Conservation (phyloP, 2,113 vertebrate genomes). For the Sardina pilchardus region DNA sequence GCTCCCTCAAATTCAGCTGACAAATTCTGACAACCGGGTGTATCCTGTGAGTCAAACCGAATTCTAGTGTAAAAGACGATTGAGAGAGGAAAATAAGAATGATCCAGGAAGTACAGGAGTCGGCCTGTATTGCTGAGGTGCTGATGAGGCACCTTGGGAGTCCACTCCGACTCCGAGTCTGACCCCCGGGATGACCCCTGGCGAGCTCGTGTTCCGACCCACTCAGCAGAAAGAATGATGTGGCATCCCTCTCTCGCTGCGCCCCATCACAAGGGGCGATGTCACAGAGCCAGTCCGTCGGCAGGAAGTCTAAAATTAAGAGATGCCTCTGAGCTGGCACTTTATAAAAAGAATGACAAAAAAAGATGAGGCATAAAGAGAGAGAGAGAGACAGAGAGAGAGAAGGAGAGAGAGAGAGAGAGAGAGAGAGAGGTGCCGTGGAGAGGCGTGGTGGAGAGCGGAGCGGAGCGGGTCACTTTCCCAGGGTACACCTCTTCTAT, state of each 20-base stretch:
- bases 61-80: not conserved
- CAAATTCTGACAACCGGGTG: too few relatives aligned
- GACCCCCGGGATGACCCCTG: not conserved
- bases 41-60: not conserved
- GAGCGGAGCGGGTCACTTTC: constrained; percentile 51
- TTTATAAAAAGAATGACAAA: constrained; percentile 10
- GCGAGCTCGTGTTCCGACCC: not conserved
- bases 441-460: constrained; percentile 23
- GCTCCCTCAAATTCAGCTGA: too few relatives aligned
- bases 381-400: not conserved
- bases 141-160: not conserved
- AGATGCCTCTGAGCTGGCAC: constrained; percentile 8
- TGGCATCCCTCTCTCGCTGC: not conserved
- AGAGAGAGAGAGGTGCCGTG: not conserved
- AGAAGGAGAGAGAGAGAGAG: not conserved
- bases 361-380: not conserved
- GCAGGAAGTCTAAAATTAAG: constrained; percentile 10
- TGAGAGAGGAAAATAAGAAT: not conserved
- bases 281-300: not conserved
- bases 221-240: constrained; percentile 9
- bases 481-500: constrained; percentile 53
- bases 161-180: not conserved
- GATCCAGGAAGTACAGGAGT: not conserved
- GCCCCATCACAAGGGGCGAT: not conserved
- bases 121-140: not conserved